Conservation (phyloP, 2,888 invertebrate genomes). For the Mycalesis mineus region DNA sequence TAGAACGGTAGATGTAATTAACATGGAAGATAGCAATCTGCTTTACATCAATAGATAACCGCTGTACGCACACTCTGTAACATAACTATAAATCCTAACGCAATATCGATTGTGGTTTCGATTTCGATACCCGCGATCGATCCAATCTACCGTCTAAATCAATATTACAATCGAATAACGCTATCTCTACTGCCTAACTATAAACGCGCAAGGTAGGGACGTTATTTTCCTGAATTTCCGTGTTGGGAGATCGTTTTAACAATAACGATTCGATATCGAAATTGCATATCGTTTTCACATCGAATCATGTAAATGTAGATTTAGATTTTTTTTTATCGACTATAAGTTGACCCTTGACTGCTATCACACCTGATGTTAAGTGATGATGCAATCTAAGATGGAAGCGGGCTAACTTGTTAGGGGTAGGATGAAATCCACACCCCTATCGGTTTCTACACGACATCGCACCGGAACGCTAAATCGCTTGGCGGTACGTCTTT, state of each 20-base stretch:
- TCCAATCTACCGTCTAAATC: slow-evolving; percentile 25
- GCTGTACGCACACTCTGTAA: slow-evolving; percentile 4
- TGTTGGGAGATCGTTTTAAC: slow-evolving; percentile 27
- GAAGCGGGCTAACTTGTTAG: too few species aligned
- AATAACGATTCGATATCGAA: neutral
- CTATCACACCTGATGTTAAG: too few species aligned
- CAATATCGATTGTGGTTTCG: slow-evolving; percentile 24
- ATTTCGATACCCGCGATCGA: slow-evolving; percentile 22
- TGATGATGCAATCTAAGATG: too few species aligned
- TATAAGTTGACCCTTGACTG: too few species aligned
- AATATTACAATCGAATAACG: slow-evolving; percentile 25
- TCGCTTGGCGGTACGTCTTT: too few species aligned
- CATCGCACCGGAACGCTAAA: too few species aligned
- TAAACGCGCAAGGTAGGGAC: slow-evolving; percentile 26
- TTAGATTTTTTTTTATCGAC: neutral
- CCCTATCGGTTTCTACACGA: too few species aligned
- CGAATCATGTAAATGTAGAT: neutral
- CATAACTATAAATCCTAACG: slow-evolving; percentile 11
- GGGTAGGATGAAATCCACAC: too few species aligned
- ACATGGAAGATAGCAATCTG: slow-evolving; percentile 3
- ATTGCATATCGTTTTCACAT: neutral
- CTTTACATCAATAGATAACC: slow-evolving; percentile 7
- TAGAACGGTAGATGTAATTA: slow-evolving; percentile 5
- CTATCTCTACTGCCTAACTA: slow-evolving; percentile 19
- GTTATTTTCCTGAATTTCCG: slow-evolving; percentile 33